Evolutionary conservation across 2,888 invertebrate genomes (phyloP).

Genomic region (Ethmia dodecea): DNA sequence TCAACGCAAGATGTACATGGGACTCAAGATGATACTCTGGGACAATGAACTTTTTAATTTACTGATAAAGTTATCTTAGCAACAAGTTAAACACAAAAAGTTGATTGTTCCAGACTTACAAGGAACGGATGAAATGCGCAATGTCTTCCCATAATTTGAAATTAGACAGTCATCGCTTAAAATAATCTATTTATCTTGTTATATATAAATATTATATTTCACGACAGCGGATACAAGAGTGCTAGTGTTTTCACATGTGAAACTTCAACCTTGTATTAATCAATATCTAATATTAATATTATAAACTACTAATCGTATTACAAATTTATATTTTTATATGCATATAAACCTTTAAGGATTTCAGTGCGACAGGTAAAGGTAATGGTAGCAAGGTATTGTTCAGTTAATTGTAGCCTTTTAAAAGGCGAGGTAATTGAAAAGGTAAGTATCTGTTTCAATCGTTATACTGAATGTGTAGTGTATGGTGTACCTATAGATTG

Average conservation of each 20-base stretch:
- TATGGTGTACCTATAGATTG: constrained; percentile 29
- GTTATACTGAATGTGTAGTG: constrained; percentile 29
- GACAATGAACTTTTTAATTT: constrained; percentile 46
- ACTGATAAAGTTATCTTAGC: constrained; percentile 5
- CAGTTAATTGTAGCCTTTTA: constrained; percentile 55
- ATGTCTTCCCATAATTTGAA: constrained; percentile 78
- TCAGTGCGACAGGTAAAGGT: constrained; percentile 70
- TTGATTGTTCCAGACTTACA: constrained; percentile 62
- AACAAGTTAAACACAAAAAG: constrained; percentile 27
- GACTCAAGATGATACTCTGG: constrained; percentile 57
- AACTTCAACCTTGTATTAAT: constrained; percentile 65
- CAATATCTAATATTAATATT: constrained; percentile 68
- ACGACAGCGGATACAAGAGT: constrained; percentile 71
- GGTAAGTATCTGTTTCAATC: constrained; percentile 55
- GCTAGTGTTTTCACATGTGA: constrained; percentile 79
- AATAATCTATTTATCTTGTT: constrained; percentile 67
- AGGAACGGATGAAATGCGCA: constrained; percentile 79
- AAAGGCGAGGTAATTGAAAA: constrained; percentile 57
- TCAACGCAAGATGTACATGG: constrained; percentile 56
- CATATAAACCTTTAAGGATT: constrained; percentile 46
- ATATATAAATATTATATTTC: constrained; percentile 67
- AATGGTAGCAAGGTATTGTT: constrained; percentile 53
- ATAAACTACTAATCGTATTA: constrained; percentile 70
- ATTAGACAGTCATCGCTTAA: constrained; percentile 70
- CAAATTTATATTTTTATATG: constrained; percentile 54